Percentiles rank a stretch among this genome's conserved stretches.
phyloP scores from a whole-genome alignment of 2,888 invertebrate genomes.

The Ophonus ardosiacus region DNA sequence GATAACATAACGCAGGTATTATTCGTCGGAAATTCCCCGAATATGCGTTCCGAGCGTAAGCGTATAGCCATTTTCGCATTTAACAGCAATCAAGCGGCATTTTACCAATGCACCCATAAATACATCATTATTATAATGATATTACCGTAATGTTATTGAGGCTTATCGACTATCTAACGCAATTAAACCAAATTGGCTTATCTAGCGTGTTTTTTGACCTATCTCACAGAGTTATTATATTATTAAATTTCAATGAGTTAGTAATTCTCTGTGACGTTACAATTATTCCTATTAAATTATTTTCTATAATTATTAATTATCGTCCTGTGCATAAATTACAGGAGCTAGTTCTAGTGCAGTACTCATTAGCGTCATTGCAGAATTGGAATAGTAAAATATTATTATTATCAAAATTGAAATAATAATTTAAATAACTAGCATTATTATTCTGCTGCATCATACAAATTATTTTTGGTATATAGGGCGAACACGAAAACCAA shows the following conservation, averaged over 20 bases:
- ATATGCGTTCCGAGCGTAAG: not conserved
- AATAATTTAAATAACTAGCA: not conserved
- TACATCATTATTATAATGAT: constrained; percentile 44
- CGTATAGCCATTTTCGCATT: constrained; percentile 38
- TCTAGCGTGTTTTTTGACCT: not conserved
- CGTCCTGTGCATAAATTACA: not conserved
- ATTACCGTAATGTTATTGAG: constrained; percentile 9
- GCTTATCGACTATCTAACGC: constrained; percentile 27
- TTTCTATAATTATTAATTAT: constrained; percentile 20
- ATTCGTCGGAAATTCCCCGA: constrained; percentile 36
- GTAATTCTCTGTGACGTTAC: constrained; percentile 24
- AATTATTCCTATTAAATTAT: constrained; percentile 34
- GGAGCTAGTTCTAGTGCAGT: not conserved
- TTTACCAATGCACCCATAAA: constrained; percentile 21
- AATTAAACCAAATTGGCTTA: constrained; percentile 33
- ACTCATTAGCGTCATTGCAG: not conserved
- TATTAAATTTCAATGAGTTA: constrained; percentile 29
- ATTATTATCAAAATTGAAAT: not conserved
- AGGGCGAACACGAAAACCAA: too few relatives aligned
- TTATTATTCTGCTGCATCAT: not conserved
- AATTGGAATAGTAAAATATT: not conserved
- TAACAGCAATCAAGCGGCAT: constrained; percentile 9
- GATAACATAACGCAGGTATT: constrained; percentile 33
- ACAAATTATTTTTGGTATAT: too few relatives aligned
- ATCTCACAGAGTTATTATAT: not conserved